A percentile compares a stretch with the other conserved stretches of the same genome.
These are phyloP conservation scores for Leptinotarsa tumamoca DNA, from an alignment of 2,888 invertebrate species.

Conservation along the genomic window DNA sequence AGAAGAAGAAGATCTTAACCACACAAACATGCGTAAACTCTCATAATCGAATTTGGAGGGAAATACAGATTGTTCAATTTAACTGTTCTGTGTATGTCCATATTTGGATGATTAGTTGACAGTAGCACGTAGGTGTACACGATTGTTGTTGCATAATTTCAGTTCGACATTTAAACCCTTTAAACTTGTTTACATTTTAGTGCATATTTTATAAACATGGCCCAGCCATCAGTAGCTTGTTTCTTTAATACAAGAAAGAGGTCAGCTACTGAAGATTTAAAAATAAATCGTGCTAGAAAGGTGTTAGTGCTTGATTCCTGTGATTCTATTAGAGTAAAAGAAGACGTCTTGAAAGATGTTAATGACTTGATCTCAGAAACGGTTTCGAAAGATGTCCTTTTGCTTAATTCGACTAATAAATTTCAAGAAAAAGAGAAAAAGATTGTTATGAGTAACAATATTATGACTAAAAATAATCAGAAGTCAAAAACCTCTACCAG, in stretches of 20 bases:
- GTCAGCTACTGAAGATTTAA: conserved; percentile 76
- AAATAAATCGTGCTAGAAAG: conserved; percentile 68
- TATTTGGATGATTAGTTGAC: too few species aligned
- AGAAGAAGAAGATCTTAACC: too few species aligned
- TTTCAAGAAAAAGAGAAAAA: conserved; percentile 49
- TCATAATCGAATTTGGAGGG: too few species aligned
- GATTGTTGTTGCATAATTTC: neutral
- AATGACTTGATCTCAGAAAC: conserved; percentile 19
- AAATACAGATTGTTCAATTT: too few species aligned
- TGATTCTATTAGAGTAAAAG: conserved; percentile 31
- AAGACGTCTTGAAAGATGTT: conserved; percentile 39
- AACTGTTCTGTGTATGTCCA: too few species aligned
- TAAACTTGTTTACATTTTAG: conserved; percentile 54
- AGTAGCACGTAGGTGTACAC: too few species aligned
- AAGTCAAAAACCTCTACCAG: conserved; percentile 28
- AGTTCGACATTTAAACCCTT: conserved; percentile 53
- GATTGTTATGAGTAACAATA: conserved; percentile 42
- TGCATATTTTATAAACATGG: conserved; percentile 68
- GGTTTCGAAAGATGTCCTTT: conserved; percentile 31
- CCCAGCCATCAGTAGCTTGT: conserved; percentile 81
- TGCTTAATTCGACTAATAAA: conserved; percentile 37
- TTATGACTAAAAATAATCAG: conserved; percentile 37
- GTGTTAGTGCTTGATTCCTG: conserved; percentile 63
- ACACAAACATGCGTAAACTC: too few species aligned
- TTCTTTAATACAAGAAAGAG: conserved; percentile 84